Evolutionary conservation across 2,797 vertebrate genomes (phyloP).

Genomic region (Moxostoma hubbsi): DNA sequence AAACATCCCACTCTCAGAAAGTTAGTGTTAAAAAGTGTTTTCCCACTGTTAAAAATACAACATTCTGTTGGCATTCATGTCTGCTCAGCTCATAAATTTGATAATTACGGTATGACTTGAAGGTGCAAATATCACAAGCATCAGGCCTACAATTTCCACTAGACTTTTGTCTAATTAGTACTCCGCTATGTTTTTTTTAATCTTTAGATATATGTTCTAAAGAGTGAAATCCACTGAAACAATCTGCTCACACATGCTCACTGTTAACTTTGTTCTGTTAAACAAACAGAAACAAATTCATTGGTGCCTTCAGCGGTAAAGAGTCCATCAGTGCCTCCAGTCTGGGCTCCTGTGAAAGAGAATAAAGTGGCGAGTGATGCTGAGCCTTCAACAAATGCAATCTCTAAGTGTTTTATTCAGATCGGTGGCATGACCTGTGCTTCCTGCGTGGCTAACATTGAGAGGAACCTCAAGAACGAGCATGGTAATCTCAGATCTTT

Average conservation of each 20-base stretch:
- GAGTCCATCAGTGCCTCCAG: slow-evolving; percentile 41
- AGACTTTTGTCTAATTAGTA: not conserved
- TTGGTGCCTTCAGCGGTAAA: slow-evolving; percentile 67
- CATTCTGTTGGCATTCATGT: too few relatives aligned
- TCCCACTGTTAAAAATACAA: too few relatives aligned
- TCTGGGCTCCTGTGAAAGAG: slow-evolving; percentile 63
- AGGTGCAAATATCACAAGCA: not conserved
- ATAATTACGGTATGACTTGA: too few relatives aligned
- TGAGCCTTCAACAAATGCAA: slow-evolving; percentile 53
- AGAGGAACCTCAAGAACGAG: slow-evolving; percentile 93
- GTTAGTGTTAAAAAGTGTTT: too few relatives aligned
- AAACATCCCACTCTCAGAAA: too few relatives aligned
- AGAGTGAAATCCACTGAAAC: not conserved
- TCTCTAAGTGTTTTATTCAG: slow-evolving; percentile 92
- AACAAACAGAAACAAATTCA: slow-evolving; percentile 73
- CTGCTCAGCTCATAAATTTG: too few relatives aligned
- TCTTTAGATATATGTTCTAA: too few relatives aligned
- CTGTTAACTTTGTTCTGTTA: not conserved
- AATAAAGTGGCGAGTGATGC: slow-evolving; percentile 62
- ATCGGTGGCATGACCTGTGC: slow-evolving; percentile 97
- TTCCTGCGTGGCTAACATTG: slow-evolving; percentile 97
- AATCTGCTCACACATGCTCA: not conserved
- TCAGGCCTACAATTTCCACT: not conserved
- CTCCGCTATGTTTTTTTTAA: too few relatives aligned
- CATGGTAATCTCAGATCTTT: slow-evolving; percentile 78